These are phyloP conservation scores for Dynastes grantii DNA, from an alignment of 2,888 invertebrate genomes.

Conservation along the genomic window DNA sequence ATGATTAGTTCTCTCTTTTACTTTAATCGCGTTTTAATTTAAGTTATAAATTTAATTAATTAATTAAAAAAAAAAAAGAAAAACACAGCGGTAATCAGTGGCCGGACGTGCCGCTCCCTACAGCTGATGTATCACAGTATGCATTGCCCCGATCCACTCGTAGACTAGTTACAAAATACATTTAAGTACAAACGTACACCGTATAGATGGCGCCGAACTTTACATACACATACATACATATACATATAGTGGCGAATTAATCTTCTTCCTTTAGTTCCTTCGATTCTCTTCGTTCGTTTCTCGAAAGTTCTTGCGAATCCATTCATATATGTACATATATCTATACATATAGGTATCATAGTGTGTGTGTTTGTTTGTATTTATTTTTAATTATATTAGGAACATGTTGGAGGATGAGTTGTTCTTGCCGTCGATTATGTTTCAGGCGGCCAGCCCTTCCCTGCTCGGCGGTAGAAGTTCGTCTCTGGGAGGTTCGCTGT, in stretches of 20 bases:
- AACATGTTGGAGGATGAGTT: slow-evolving; percentile 69
- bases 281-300: too few species aligned
- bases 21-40: slow-evolving; percentile 13
- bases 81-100: slow-evolving; percentile 64
- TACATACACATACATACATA: too few species aligned
- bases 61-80: slow-evolving; percentile 49
- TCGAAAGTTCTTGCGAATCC: too few species aligned
- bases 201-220: slow-evolving; percentile 26
- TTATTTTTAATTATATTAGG: slow-evolving; percentile 70
- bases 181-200: neutral
- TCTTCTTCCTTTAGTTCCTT: too few species aligned
- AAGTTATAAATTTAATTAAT: slow-evolving; percentile 51
- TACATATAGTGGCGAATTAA: neutral
- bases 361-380: neutral
- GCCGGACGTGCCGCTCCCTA: slow-evolving; percentile 67
- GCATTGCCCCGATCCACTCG: slow-evolving; percentile 71
- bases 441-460: slow-evolving; percentile 83
- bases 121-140: slow-evolving; percentile 72
- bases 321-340: too few species aligned
- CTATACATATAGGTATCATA: too few species aligned
- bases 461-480: slow-evolving; percentile 78
- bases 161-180: slow-evolving; percentile 52
- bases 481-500: slow-evolving; percentile 67
- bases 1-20: too few species aligned
- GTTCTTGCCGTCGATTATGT: slow-evolving; percentile 49